A percentile compares a stretch with the other conserved stretches of the same genome.
Conservation (phyloP, 1,140 invertebrate species). For the Sminthurides bifidus region DNA sequence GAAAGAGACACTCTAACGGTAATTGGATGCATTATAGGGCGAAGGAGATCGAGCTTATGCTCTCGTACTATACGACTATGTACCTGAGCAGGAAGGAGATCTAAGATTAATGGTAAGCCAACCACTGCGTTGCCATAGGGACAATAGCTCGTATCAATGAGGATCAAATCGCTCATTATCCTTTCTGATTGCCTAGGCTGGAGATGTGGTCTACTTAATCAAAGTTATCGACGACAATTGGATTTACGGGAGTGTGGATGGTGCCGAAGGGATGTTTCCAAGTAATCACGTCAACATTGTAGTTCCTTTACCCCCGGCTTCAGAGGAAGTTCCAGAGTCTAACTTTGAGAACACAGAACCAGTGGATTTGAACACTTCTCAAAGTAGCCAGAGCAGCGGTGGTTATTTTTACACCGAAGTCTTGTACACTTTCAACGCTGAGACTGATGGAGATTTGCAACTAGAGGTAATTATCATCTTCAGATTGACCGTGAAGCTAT, state of each 20-base stretch:
- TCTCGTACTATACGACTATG: conserved; percentile 60
- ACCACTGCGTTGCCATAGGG: background rate
- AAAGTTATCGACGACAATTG: conserved; percentile 63
- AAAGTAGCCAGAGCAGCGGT: conserved; percentile 19
- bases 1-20: too few species aligned
- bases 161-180: background rate
- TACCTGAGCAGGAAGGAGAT: conserved; percentile 55
- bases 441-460: conserved; percentile 46
- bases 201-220: conserved; percentile 55
- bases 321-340: background rate
- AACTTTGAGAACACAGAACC: background rate
- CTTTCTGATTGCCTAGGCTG: conserved; percentile 42
- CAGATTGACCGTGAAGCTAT: background rate
- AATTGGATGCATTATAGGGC: conserved; percentile 32
- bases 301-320: conserved; percentile 43
- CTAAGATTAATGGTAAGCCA: conserved; percentile 55
- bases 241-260: conserved; percentile 53
- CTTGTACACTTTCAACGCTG: conserved; percentile 50
- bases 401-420: conserved; percentile 41
- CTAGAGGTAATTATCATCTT: conserved; percentile 40
- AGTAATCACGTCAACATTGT: conserved; percentile 62
- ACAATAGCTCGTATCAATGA: background rate
- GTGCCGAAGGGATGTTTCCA: conserved; percentile 66
- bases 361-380: background rate
- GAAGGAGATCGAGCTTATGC: conserved; percentile 46